Evolutionary conservation across 2,888 invertebrate species (phyloP).

Genomic region (Rotaria socialis): DNA sequence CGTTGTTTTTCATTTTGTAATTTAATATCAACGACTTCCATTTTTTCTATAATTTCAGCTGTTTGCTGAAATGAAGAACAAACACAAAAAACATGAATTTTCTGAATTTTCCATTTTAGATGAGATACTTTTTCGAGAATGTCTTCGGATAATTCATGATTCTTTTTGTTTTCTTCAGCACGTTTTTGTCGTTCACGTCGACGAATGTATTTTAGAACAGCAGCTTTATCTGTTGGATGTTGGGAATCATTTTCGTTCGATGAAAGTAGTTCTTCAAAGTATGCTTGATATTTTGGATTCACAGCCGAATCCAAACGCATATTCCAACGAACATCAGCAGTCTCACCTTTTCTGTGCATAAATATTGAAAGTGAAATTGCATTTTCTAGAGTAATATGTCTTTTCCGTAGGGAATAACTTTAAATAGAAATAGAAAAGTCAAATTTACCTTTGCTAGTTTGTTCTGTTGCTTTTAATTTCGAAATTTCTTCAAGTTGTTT

Average conservation of each 20-base stretch:
- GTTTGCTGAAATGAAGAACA: constrained; percentile 21
- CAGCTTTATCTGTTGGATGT: constrained; percentile 35
- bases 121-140: constrained; percentile 24
- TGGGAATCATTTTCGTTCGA: neutral
- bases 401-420: neutral
- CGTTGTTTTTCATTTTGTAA: constrained; percentile 44
- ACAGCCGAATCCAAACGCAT: neutral
- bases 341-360: constrained; percentile 27
- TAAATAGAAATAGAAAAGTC: neutral
- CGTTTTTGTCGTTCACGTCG: constrained; percentile 41
- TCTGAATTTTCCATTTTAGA: neutral
- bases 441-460: constrained; percentile 37
- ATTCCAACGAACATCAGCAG: neutral
- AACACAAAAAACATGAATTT: neutral
- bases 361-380: constrained; percentile 40
- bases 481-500: constrained; percentile 37
- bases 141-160: constrained; percentile 24
- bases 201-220: constrained; percentile 43
- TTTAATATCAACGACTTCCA: constrained; percentile 41
- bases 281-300: neutral
- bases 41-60: constrained; percentile 34
- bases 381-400: constrained; percentile 29
- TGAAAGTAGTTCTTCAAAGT: neutral
- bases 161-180: constrained; percentile 39
- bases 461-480: neutral